These are phyloP conservation scores for Acronicta aceris DNA, from an alignment of 2,888 invertebrate species.

Conservation along the genomic window DNA sequence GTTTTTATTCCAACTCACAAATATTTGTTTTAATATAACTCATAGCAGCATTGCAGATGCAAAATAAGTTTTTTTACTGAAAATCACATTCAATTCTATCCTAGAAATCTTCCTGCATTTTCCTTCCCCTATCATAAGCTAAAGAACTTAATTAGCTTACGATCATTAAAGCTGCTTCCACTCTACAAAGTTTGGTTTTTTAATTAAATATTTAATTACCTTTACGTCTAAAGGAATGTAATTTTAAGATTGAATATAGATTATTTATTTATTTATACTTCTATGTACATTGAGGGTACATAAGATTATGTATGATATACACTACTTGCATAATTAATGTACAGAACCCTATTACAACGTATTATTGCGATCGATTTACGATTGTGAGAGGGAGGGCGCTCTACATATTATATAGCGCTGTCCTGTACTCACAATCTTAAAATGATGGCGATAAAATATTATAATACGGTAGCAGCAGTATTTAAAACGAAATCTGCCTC, in stretches of 20 bases:
- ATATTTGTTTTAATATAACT: constrained; percentile 8
- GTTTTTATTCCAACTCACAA: constrained; percentile 3
- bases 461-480: too few species aligned
- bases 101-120: constrained; percentile 12
- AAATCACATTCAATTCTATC: constrained; percentile 5
- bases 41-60: background rate
- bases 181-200: background rate
- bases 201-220: background rate
- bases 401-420: too few species aligned
- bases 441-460: too few species aligned
- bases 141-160: constrained; percentile 23
- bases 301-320: too few species aligned
- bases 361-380: too few species aligned
- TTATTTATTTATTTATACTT: too few species aligned
- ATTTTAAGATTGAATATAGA: background rate
- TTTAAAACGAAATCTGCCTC: too few species aligned
- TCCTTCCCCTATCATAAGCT: background rate
- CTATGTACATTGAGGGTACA: too few species aligned
- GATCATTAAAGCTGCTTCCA: constrained; percentile 18
- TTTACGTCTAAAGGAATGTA: background rate
- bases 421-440: too few species aligned
- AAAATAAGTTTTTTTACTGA: constrained; percentile 1
- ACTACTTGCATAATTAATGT: too few species aligned
- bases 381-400: too few species aligned
- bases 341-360: too few species aligned